Base-by-base conservation (phyloP, 2,888 invertebrate species). In the Andrena fulva region DNA sequence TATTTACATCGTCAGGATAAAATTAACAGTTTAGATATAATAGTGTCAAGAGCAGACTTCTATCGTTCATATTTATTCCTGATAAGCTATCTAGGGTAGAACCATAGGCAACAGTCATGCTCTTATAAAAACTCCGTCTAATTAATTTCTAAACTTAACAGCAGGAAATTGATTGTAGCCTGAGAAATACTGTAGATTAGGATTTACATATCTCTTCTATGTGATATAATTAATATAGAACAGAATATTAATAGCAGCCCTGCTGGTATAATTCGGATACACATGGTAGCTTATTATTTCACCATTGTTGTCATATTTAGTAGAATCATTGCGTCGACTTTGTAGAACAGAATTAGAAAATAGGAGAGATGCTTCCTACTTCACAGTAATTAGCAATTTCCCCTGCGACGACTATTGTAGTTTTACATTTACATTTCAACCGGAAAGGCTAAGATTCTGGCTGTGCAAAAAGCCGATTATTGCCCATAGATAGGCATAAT, bases 31-130 rank as follows among this genome's bases (percentile, higher is more conserved):
- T 16, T 42, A 16, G 50, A 54, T 66, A n/a, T 27, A 60, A 29
- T 50, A 12, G 24, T 16, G 35, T 33, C 20, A 33, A 56, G 62
- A 77, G 59, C 56, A 54, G 52, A 56, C 50, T 71, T 60, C 67
- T 42, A 60, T 54, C 24, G 35, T 54, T 78, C 67, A 63, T 62
- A 77, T 71, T 80, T 71, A 66, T 50, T 48, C 48, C 67, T 60
- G 78, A 77, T 77, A 80, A 54, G 78, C n/a, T 80, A 80, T 80
- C 77, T 80, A 24, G 16, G 67, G 3, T n/a, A 20, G n/a, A 2
- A 20, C 2, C n/a, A 54, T 20, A 2, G 20, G 54, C 12, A 42
- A 54, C 54, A 54, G 54, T 20, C 54, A 16, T 3, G 54, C n/a
- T 54, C 20, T 54, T 54, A 50, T 50, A 77, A 35, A 42, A 59